A percentile compares a stretch with the other conserved stretches of the same genome.
Conservation (phyloP, 2,113 vertebrate species). For the Polypterus senegalus region DNA sequence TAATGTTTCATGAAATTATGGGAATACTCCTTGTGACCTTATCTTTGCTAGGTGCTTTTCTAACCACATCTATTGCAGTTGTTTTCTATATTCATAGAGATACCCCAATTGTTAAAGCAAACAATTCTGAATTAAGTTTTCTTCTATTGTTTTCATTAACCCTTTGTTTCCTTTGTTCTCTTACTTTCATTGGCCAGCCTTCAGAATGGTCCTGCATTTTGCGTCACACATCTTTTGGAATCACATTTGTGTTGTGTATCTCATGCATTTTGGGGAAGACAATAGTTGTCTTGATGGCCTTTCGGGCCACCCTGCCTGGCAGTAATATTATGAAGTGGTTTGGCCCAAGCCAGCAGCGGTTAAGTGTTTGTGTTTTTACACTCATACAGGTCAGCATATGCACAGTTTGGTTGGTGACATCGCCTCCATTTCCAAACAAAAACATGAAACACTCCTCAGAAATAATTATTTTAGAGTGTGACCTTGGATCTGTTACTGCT, state of each 20-base stretch:
- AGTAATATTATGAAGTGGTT: slow-evolving; percentile 2
- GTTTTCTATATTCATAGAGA: background rate
- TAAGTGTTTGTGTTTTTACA: background rate
- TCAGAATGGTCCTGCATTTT: too few species aligned
- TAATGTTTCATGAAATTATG: too few species aligned
- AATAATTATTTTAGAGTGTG: too few species aligned
- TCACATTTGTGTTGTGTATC: slow-evolving; percentile 2
- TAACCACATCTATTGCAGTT: background rate
- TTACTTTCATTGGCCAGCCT: too few species aligned
- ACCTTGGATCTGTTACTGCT: too few species aligned
- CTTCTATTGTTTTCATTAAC: too few species aligned
- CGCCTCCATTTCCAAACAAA: background rate
- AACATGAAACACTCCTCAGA: background rate
- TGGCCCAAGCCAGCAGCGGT: background rate
- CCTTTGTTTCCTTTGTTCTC: too few species aligned
- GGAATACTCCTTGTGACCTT: background rate
- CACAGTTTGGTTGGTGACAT: background rate
- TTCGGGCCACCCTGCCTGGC: too few species aligned
- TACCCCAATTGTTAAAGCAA: background rate
- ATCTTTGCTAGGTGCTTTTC: background rate
- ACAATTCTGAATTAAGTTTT: too few species aligned
- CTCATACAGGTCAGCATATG: background rate
- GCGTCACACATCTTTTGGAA: too few species aligned
- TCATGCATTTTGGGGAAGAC: slow-evolving; percentile 1
- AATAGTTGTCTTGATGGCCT: background rate